Base-by-base conservation (phyloP, 2,888 invertebrate species). In the Vanessa cardui region DNA sequence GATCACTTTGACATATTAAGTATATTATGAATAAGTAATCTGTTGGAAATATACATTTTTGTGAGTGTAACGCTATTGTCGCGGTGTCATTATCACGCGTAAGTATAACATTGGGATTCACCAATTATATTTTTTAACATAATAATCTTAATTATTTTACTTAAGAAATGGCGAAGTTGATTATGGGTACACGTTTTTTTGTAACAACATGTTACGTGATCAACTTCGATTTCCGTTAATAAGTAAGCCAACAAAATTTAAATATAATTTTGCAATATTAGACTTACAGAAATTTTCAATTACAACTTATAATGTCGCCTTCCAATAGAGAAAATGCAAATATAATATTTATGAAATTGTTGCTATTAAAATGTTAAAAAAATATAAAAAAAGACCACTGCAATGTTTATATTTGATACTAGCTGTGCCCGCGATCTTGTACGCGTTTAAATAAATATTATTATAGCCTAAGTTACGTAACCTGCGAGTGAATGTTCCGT, bases 51-150 rank as follows among this genome's bases (percentile, higher is more conserved):
- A 26, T 26, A 16, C 6, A 52, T 16, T 26, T 6, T 9, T 52
- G n/a, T 52, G 15, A 7, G 16, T 16, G 16, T 15, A 31, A n/a
- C 44, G 64, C 62, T 56, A 68, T 2, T 71, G 70, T 68, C 70
- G 65, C 68, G 65, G 65, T 62, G 68, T 65, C 62, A 44, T 16
- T 47, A 44, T 39, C 58, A 26, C 62, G 56, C 33, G 70, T 65
- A 49, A 70, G 64, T 64, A 63, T 68, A 58, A 64, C 59, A 59
- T 64, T 33, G 52, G 60, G 18, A 39, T 47, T 47, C 60, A 47
- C 60, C 15, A 44, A 56, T 8, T 16, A 50, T 46, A 47, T 50
- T 59, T 26, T 65, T 65, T 52, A 54, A 59, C 60, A 54, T 16
- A 20, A 54, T 21, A 54, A 21, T 59, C 26, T 46, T 54, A 33